Conservation (phyloP, 2,888 invertebrate species). For the Cephonodes hylas region DNA sequence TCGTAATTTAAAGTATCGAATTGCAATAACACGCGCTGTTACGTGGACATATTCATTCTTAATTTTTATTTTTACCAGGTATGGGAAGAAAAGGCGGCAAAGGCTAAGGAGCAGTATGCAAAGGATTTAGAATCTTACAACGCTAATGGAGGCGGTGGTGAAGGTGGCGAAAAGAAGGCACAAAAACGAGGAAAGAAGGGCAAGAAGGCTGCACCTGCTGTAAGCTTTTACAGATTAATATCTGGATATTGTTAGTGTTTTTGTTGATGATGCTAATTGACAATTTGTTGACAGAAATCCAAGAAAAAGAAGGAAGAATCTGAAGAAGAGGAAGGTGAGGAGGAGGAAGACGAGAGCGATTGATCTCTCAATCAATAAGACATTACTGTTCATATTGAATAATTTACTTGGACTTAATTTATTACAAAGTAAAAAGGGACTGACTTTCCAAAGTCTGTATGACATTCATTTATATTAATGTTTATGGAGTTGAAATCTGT, state of each 20-base stretch:
- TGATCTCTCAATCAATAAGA: constrained; percentile 76
- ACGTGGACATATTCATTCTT: too few relatives aligned
- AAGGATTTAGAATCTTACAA: constrained; percentile 95
- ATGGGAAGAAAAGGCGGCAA: constrained; percentile 94
- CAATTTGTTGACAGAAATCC: constrained; percentile 53
- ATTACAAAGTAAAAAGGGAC: constrained; percentile 78
- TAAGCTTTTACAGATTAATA: constrained; percentile 41
- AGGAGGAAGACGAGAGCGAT: constrained; percentile 85
- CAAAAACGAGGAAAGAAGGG: constrained; percentile 81
- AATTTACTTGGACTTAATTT: constrained; percentile 81
- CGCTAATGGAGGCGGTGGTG: constrained; percentile 86
- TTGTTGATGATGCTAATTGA: constrained; percentile 1
- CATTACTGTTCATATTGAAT: constrained; percentile 78
- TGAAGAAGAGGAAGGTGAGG: constrained; percentile 83
- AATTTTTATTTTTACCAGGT: too few relatives aligned
- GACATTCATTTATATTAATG: constrained; percentile 38
- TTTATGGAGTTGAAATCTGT: constrained; percentile 25
- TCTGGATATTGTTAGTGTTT: neutral
- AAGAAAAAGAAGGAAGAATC: constrained; percentile 84
- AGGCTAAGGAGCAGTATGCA: constrained; percentile 94
- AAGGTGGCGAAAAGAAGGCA: constrained; percentile 77
- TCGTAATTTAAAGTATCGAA: neutral
- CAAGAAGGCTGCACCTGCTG: constrained; percentile 71
- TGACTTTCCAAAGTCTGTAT: constrained; percentile 78
- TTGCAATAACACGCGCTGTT: neutral